A percentile compares a stretch with the other conserved stretches of the same genome.
Conservation (phyloP, 2,113 vertebrate species). For the Fukomys damarensis region DNA sequence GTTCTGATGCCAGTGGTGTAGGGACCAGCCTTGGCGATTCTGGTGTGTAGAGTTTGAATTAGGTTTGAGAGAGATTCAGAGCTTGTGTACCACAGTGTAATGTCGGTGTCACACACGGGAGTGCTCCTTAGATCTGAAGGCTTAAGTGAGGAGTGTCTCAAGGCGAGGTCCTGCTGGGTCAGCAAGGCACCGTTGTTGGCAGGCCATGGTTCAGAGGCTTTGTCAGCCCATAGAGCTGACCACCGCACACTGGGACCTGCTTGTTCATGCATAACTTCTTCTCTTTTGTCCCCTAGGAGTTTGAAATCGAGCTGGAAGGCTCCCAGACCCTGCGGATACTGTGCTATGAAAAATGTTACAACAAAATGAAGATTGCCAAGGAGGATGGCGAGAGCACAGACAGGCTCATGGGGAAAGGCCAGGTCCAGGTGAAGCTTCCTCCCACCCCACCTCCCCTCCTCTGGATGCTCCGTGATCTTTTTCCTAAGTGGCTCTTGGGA, state of each 20-base stretch:
- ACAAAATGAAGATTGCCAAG: constrained; percentile 91
- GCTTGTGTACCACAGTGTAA: neutral
- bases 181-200: too few relatives aligned
- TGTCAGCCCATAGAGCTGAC: accelerated
- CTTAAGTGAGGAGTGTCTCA: neutral
- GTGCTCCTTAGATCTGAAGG: neutral
- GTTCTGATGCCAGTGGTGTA: neutral
- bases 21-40: neutral
- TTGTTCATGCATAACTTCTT: neutral
- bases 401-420: constrained; percentile 94
- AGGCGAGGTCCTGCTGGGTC: accelerated
- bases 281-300: constrained; percentile 89
- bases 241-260: accelerated
- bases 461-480: accelerated
- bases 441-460: neutral
- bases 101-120: neutral
- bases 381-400: constrained; percentile 93
- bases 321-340: constrained; percentile 95
- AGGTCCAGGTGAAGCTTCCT: constrained; percentile 90
- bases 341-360: constrained; percentile 96
- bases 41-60: neutral
- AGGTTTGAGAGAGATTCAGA: neutral
- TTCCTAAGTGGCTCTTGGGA: accelerated
- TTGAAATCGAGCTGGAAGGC: constrained; percentile 97
- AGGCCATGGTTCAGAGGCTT: accelerated